phyloP scores from a whole-genome alignment of 2,888 invertebrate species.

The Camponotus fellah region DNA sequence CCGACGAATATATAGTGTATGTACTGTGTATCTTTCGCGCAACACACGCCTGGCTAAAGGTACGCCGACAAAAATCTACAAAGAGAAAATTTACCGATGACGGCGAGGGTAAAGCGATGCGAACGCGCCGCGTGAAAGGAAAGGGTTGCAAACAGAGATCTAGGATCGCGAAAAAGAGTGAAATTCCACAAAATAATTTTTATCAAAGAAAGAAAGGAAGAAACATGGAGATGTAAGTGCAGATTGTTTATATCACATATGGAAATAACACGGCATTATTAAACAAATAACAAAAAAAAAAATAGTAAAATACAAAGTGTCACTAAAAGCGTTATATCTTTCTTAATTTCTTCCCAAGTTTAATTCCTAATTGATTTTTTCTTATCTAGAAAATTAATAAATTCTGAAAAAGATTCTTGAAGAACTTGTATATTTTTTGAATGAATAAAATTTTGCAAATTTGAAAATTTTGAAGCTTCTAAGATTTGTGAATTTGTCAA shows the following conservation, averaged over 20 bases:
- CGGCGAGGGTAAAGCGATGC: conserved; percentile 51
- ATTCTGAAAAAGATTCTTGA: not conserved
- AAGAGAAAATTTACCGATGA: conserved; percentile 55
- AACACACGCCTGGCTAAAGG: conserved; percentile 38
- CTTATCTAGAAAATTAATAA: not conserved
- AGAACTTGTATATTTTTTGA: not conserved
- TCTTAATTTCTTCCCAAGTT: not conserved
- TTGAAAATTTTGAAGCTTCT: not conserved
- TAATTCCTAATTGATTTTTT: not conserved
- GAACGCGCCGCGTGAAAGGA: conserved; percentile 44
- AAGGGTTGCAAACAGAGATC: conserved; percentile 51
- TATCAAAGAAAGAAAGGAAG: conserved; percentile 2
- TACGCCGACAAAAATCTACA: conserved; percentile 54
- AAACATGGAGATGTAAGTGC: not conserved
- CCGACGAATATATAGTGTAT: not conserved
- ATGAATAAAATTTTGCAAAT: not conserved
- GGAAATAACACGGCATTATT: not conserved
- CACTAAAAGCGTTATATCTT: no score
- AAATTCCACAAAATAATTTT: conserved; percentile 45
- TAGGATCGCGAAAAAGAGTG: conserved; percentile 35
- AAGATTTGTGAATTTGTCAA: no score
- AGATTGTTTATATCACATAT: not conserved
- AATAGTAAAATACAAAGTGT: not conserved
- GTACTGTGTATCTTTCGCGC: conserved; percentile 36
- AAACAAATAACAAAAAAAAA: not conserved